Base-by-base conservation (phyloP, 1,140 invertebrate genomes). In the Drosophila carrolli region DNA sequence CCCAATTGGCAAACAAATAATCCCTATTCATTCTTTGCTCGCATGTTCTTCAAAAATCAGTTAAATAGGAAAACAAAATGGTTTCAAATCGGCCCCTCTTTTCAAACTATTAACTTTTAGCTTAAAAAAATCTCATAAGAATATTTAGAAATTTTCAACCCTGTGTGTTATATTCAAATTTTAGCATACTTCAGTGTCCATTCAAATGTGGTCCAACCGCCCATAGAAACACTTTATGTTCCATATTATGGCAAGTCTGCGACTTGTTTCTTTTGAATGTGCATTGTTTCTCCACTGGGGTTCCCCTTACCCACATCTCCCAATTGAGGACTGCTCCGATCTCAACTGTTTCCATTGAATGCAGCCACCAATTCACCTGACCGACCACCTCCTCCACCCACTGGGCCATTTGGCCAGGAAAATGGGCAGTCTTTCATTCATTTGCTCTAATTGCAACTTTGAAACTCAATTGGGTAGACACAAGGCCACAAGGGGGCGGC, bases 391-490 rank as follows among this genome's bases (percentile, higher is more conserved):
- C 35, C 23, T 32, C 5, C 63, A 65, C n/a, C 44, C 63, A 32
- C 63, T 63, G 48, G 16, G 19, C 38, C 29, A 16, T 29, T 44
- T 43, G 40, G 47, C 62, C 44, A 48, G 41, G 67, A 48, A 66
- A 63, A 55, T 74, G 82, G 68, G 58, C 75, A 74, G 65, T 70
- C 53, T 75, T 61, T 46, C 82, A 79, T 66, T 86, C 78, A 82
- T 75, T 84, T 71, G 84, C 83, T 88, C 83, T 88, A 88, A 88
- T 88, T 88, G 83, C 83, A 88, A 88, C 83, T 88, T 89, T 89
- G 83, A 88, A 88, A 88, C 83, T 88, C 83, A 88, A 88, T 88
- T 88, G 83, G 71, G 72, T 83, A 77, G 74, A 77, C 74, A 77
- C 57, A 77, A 77, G 74, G 73, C 63, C 55, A 56, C 46, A 16